Conservation (phyloP, 2,113 vertebrate species). For the Corapipo altera region DNA sequence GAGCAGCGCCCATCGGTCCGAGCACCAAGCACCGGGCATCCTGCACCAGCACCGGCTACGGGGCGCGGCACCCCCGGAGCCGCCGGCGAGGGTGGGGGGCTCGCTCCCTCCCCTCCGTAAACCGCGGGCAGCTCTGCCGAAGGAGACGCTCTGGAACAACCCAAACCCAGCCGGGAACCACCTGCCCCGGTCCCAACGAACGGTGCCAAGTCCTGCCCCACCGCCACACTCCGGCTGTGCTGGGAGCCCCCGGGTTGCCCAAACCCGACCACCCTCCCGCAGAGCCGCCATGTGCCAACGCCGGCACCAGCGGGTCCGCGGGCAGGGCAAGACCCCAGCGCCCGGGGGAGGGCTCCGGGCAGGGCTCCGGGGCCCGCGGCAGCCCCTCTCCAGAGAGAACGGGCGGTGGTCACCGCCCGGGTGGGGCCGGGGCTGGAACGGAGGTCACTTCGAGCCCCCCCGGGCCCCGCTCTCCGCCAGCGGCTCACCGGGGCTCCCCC, state of each 20-base stretch:
- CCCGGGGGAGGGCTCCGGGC: neutral
- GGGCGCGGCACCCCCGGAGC: neutral
- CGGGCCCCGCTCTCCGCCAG: neutral
- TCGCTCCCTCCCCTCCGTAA: fast-evolving
- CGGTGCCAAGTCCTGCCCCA: fast-evolving
- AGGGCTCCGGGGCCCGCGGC: neutral
- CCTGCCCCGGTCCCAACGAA: fast-evolving
- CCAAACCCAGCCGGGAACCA: neutral
- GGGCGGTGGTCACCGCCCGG: neutral
- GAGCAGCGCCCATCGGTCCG: fast-evolving
- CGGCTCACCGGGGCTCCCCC: neutral
- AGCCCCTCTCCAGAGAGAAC: neutral
- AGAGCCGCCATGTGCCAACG: fast-evolving
- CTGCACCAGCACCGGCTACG: fast-evolving
- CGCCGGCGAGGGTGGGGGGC: too few relatives aligned
- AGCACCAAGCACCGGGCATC: fast-evolving
- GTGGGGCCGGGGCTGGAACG: neutral
- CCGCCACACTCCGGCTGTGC: neutral
- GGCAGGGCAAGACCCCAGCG: neutral
- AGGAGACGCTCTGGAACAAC: neutral
- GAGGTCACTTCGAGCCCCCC: neutral
- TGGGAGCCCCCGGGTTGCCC: neutral
- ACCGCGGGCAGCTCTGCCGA: fast-evolving
- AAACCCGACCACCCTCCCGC: neutral
- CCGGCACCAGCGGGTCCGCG: fast-evolving